Conservation (phyloP, 2,888 invertebrate genomes). For the Rhingia campestris region DNA sequence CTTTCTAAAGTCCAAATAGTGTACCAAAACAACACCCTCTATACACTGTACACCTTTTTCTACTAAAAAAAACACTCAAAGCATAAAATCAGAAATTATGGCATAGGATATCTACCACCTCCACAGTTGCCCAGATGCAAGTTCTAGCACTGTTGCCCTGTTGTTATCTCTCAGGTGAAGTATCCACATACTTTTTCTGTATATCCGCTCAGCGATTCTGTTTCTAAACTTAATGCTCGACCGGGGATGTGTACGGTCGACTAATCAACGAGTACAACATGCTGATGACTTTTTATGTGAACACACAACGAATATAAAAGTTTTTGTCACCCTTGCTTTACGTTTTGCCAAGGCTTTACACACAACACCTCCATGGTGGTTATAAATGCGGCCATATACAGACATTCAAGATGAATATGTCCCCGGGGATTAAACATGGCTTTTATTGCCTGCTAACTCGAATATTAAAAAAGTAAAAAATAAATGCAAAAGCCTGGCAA, state of each 20-base stretch:
- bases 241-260: slow-evolving; percentile 72
- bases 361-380: slow-evolving; percentile 60
- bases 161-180: slow-evolving; percentile 67
- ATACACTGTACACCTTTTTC: slow-evolving; percentile 12
- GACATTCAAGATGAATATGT: slow-evolving; percentile 72
- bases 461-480: slow-evolving; percentile 52
- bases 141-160: slow-evolving; percentile 44
- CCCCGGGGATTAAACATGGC: slow-evolving; percentile 72
- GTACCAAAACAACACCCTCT: slow-evolving; percentile 3
- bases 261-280: slow-evolving; percentile 74
- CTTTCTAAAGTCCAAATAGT: slow-evolving; percentile 11
- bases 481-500: slow-evolving; percentile 28
- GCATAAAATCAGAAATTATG: slow-evolving; percentile 70
- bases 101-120: slow-evolving; percentile 42
- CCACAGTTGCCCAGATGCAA: slow-evolving; percentile 42
- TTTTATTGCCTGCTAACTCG: slow-evolving; percentile 69
- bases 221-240: slow-evolving; percentile 73
- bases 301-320: slow-evolving; percentile 63
- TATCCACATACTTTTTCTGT: slow-evolving; percentile 43
- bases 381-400: slow-evolving; percentile 61
- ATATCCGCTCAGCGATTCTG: slow-evolving; percentile 47
- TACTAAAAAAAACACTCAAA: slow-evolving; percentile 47
- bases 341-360: slow-evolving; percentile 55
- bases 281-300: slow-evolving; percentile 73
- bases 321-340: slow-evolving; percentile 72